phyloP scores from a whole-genome alignment of 2,113 vertebrate genomes.

The Alexandromys fortis region DNA sequence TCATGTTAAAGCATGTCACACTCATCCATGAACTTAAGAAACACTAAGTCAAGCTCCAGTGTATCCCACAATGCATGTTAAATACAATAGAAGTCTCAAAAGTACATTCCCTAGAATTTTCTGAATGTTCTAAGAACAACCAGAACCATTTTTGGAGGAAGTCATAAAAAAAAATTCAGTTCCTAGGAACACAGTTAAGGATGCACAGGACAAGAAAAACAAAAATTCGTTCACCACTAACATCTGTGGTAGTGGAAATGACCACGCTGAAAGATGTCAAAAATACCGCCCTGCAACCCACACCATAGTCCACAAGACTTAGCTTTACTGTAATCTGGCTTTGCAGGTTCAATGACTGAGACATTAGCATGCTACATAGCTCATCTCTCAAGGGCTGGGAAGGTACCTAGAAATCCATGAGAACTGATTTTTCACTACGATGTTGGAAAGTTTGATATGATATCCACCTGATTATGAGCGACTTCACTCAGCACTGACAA shows the following conservation, averaged over 20 bases:
- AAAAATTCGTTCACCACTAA: background rate
- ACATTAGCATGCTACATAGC: background rate
- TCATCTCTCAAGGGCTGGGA: background rate
- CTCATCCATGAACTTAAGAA: background rate
- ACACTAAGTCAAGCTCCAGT: background rate
- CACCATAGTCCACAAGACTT: background rate
- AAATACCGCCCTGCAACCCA: background rate
- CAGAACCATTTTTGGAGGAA: background rate
- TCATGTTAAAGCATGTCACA: background rate
- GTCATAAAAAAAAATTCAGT: background rate
- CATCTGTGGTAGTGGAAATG: background rate
- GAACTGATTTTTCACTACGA: background rate
- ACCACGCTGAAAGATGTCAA: background rate
- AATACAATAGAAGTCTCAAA: background rate
- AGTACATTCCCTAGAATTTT: background rate
- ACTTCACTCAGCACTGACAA: background rate
- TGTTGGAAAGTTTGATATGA: background rate
- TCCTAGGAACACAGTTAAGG: slow-evolving; percentile 10
- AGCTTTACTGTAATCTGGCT: background rate
- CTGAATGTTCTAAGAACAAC: background rate
- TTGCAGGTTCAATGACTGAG: background rate
- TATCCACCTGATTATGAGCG: background rate
- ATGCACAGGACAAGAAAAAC: background rate
- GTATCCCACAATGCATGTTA: background rate
- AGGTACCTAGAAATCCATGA: background rate